These are phyloP conservation scores for Hyperoplus immaculatus DNA, from an alignment of 2,797 vertebrate genomes.

Conservation along the genomic window DNA sequence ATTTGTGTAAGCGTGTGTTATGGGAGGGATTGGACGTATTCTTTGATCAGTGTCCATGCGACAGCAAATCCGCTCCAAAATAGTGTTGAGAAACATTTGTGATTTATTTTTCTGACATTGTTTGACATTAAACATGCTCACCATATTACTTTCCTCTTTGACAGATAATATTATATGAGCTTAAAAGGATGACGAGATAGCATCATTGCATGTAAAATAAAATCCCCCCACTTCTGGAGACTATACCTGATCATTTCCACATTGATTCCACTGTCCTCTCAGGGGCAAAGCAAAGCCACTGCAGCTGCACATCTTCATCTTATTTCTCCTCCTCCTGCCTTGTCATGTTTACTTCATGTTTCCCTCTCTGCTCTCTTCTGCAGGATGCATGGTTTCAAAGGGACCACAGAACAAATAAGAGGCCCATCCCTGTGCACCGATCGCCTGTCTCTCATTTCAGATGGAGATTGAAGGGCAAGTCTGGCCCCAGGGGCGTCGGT, in stretches of 20 bases:
- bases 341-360: slow-evolving; percentile 69
- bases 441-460: slow-evolving; percentile 80
- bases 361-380: slow-evolving; percentile 57
- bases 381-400: slow-evolving; percentile 79
- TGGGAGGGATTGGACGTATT: slow-evolving; percentile 39
- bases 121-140: slow-evolving; percentile 29
- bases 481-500: slow-evolving; percentile 51
- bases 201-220: slow-evolving; percentile 8
- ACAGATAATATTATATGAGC: slow-evolving; percentile 35
- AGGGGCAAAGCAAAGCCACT: slow-evolving; percentile 55
- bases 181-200: slow-evolving; percentile 25
- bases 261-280: slow-evolving; percentile 67
- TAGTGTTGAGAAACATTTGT: slow-evolving; percentile 19
- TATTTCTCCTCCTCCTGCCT: slow-evolving; percentile 63
- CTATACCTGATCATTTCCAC: slow-evolving; percentile 54
- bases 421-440: slow-evolving; percentile 66
- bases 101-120: slow-evolving; percentile 47
- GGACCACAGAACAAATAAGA: slow-evolving; percentile 84
- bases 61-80: slow-evolving; percentile 29
- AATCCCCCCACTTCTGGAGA: slow-evolving; percentile 8
- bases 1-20: slow-evolving; percentile 61
- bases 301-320: slow-evolving; percentile 71
- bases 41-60: slow-evolving; percentile 68
- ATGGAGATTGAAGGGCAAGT: slow-evolving; percentile 76
- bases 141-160: slow-evolving; percentile 22